Conservation (phyloP, 2,888 invertebrate genomes). For the Ochropacha duplaris region DNA sequence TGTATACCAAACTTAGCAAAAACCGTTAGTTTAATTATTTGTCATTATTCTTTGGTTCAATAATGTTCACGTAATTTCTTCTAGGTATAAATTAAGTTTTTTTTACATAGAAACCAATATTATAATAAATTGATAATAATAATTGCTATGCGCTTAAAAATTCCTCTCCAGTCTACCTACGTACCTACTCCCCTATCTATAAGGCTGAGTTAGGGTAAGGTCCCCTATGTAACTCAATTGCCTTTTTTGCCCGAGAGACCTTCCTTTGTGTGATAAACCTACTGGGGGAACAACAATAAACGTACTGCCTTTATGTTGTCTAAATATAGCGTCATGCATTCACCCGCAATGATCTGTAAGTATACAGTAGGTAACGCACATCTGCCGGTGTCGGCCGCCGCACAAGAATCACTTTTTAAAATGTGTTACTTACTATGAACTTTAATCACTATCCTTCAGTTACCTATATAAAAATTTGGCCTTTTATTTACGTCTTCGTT, state of each 20-base stretch:
- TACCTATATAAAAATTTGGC: no score
- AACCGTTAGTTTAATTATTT: no score
- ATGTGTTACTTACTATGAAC: slow-evolving; percentile 17
- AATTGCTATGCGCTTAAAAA: slow-evolving; percentile 34
- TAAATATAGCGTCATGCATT: slow-evolving; percentile 75
- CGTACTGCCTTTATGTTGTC: slow-evolving; percentile 76
- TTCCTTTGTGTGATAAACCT: slow-evolving; percentile 66
- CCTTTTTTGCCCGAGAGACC: slow-evolving; percentile 75
- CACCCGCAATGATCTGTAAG: slow-evolving; percentile 53
- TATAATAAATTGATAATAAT: slow-evolving; percentile 43
- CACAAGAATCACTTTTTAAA: slow-evolving; percentile 33
- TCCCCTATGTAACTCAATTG: slow-evolving; percentile 71
- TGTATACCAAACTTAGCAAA: no score
- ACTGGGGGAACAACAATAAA: slow-evolving; percentile 75
- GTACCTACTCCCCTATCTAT: slow-evolving; percentile 59
- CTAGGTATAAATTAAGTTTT: no score
- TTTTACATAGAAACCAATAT: no score
- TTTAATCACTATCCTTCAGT: background rate
- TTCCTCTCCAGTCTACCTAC: no score
- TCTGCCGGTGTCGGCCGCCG: slow-evolving; percentile 58
- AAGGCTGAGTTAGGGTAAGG: slow-evolving; percentile 68
- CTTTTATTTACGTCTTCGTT: no score
- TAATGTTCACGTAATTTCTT: no score
- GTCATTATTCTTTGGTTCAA: no score
- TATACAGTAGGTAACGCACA: slow-evolving; percentile 69